Base-by-base conservation (phyloP, 2,888 invertebrate genomes). In the Drosophila mercatorum region DNA sequence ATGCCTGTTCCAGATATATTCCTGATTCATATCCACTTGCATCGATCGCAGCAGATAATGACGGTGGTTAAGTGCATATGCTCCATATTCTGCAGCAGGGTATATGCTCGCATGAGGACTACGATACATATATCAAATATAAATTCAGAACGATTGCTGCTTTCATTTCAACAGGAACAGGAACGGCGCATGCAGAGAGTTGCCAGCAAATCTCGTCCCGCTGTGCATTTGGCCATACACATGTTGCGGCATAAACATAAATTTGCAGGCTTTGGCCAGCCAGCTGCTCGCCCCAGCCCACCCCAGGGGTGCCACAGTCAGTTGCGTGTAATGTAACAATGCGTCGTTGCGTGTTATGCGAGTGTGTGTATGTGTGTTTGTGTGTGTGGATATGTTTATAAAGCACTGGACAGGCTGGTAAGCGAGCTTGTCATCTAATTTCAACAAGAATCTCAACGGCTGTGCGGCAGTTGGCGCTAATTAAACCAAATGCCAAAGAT, bases 401-500 rank as follows among this genome's bases (percentile, higher is more conserved):
- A 68, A 80, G 82, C 70, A 17, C 26, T 57, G 43, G 57, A 65
- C 55, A 28, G 28, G 44, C 77, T 65, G 83, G 68, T 72, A 78
- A 65, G 38, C 75, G 55, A 59, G 59, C 64, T 72, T 78, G 80
- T 79, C 80, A 75, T 75, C 80, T 79, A 78, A 78, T 79, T 80
- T 80, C 73, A 72, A 70, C 67, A 70, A 74, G 87, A 81, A 83
- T 77, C 67, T 79, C 62, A 68, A 49, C 70, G 70, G 69, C 64
- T 75, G 58, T 72, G 83, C 66, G 80, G 78, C 78, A 83, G 83
- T 83, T 72, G 71, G 28, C 43, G 78, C 82, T 86, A 86, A 86
- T 86, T 86, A 86, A 88, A 75, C 76, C 75, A 75, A 88, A 81
- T 88, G 82, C 86, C 86, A 87, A 78, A 84, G 80, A 80, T 81